Base-by-base conservation (phyloP, 2,888 invertebrate genomes). In the Beris chalybata region DNA sequence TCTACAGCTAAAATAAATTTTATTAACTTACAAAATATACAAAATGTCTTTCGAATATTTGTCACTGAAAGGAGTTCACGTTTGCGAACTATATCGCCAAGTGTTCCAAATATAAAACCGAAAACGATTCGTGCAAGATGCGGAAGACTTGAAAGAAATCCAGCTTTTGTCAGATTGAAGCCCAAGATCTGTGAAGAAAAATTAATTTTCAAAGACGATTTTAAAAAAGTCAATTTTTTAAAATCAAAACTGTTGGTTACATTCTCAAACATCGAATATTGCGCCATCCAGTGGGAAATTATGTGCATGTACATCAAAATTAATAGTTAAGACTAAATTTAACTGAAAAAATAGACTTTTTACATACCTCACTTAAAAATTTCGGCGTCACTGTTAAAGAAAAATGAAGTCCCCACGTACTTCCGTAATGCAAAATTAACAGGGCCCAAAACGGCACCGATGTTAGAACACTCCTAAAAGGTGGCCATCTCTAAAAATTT, bases 311-410 rank as follows among this genome's bases (percentile, higher is more conserved):
- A 22, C 22, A 22, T 22, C 22, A 22, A 22, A 22, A 22, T 22
- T 22, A 22, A 22, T 22, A 3, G 3, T 3, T 22, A 22, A 22
- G 22, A 22, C 22, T 22, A 22, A 22, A 22, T 22, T 22, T 22
- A 22, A 22, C 22, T 22, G 3, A 22, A 22, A 2, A 22, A 22
- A 22, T 1, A 22, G 22, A 22, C 3, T 22, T 22, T 22, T 2
- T 22, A 54, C 54, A 7, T 45, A 64, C 64, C 72, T 87, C 88
- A 52, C 89, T 88, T 74, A 91, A 83, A 75, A 88, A 91, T 72
- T 89, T 87, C 6, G 91, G 91, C 54, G 90, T 89, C 43, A 88
- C 88, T 0, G 89, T 91, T 79, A 91, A 85, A 58, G 90, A 84
- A 75, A 91, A 89, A 77, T 88, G 90, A 32, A 91, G 76, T 1